These are phyloP conservation scores for Carcina quercana DNA, from an alignment of 2,888 invertebrate genomes.

Conservation along the genomic window DNA sequence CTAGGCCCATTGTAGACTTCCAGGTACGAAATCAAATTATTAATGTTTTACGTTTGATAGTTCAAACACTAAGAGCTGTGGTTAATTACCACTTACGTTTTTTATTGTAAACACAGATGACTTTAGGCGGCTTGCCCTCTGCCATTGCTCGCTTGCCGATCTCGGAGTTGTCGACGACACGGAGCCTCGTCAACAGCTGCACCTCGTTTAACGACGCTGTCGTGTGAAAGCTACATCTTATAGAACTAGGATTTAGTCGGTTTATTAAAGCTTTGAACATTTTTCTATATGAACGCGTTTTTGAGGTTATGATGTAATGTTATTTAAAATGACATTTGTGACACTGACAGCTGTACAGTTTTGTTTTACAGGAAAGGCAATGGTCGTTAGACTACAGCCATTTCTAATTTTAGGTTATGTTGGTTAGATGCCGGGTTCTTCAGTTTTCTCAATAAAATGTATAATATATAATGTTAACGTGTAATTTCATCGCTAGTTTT, in stretches of 20 bases:
- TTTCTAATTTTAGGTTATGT: too few species aligned
- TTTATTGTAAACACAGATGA: constrained; percentile 96
- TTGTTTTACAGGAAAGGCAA: constrained; percentile 5
- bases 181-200: constrained; percentile 81
- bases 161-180: constrained; percentile 97
- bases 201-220: constrained; percentile 78
- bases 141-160: constrained; percentile 96
- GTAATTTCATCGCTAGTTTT: too few species aligned
- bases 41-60: too few species aligned
- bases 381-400: too few species aligned
- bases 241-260: constrained; percentile 24
- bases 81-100: too few species aligned
- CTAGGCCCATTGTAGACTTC: too few species aligned
- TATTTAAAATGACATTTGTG: constrained; percentile 5
- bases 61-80: too few species aligned
- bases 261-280: constrained; percentile 48
- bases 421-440: too few species aligned
- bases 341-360: too few species aligned
- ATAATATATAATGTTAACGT: too few species aligned
- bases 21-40: too few species aligned
- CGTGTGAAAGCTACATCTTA: constrained; percentile 68
- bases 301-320: neutral
- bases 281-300: constrained; percentile 6
- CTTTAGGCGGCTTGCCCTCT: constrained; percentile 93
- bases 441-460: too few species aligned